Evolutionary conservation across 2,113 vertebrate genomes (phyloP), one percentile per base, ranked within the genome.

Genomic region (Canis aureus): DNA sequence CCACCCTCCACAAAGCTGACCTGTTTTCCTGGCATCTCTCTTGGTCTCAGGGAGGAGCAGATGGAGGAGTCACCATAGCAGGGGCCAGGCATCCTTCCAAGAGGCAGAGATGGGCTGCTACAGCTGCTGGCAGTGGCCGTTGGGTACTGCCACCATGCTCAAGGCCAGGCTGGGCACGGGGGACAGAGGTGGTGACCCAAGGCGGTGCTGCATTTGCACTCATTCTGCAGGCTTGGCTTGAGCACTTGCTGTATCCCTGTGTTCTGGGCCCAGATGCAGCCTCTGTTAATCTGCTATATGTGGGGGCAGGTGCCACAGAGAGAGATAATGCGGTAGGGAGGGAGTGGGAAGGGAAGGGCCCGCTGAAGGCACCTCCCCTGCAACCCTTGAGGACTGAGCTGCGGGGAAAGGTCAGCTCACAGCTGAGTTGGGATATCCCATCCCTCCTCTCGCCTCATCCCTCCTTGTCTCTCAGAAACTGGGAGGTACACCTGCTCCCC

Each of bases 161-260:
- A 0, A 11, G 71, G 88, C 43, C 59, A 3, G 22, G 60, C 3
- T 19, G 19, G 71, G 27, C 49, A 5, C 29, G 32, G 87, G 29
- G 38, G 20, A 10, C 73, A 17, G 19, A 11, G 2, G 2, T 0
- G 15, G 71, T 25, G 71, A 62, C 13, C 62, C 62, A 2, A 67
- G 64, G 3, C 83, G 9, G 29, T 2, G 83, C 43, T 8, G 25
- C 1, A 2, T 3, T 2, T 43, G 76, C 29, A 17, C 29, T 55
- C 60, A 12, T 38, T 62, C 11, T 8, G 4, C 53, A 2, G 25
- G 8, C 35, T 16, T 0, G 4, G 60, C 74, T 35, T 1, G 22
- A 4, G 43, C 22, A n/a, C 43, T 60, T 11, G 2, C 60, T 4
- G 0, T 1, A 0, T 19, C 43, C 38, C 27, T 3, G 9, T 19